phyloP scores from a whole-genome alignment of 2,797 vertebrate species.

The Liparis tanakae region DNA sequence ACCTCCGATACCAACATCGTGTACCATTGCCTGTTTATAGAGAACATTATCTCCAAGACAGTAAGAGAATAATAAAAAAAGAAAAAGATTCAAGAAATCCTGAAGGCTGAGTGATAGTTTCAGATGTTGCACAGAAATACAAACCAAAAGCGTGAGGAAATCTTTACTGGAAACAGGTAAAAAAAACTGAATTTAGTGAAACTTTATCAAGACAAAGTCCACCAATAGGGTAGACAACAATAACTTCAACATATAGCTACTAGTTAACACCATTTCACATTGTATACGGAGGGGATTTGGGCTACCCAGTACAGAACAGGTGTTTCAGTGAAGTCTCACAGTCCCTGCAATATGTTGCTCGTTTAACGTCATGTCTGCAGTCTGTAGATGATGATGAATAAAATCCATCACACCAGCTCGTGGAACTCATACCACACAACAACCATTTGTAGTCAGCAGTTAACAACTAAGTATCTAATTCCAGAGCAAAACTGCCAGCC shows the following conservation, averaged over 20 bases:
- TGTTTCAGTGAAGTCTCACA: too few species aligned
- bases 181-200: not conserved
- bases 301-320: too few species aligned
- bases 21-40: not conserved
- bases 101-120: slow-evolving; percentile 11
- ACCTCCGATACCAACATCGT: not conserved
- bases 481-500: too few species aligned
- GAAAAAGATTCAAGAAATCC: not conserved
- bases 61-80: not conserved
- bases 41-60: not conserved
- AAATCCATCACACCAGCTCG: too few species aligned
- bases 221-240: not conserved
- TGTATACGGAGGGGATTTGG: too few species aligned
- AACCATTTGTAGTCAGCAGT: too few species aligned
- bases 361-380: too few species aligned
- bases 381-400: too few species aligned
- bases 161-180: not conserved
- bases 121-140: not conserved
- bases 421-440: too few species aligned
- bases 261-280: not conserved
- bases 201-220: not conserved
- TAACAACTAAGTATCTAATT: too few species aligned
- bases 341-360: too few species aligned
- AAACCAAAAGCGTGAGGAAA: not conserved
- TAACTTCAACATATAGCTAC: not conserved